Conservation (phyloP, 53 echinoderm and acorn worm species). For the Paracentrotus lividus region DNA sequence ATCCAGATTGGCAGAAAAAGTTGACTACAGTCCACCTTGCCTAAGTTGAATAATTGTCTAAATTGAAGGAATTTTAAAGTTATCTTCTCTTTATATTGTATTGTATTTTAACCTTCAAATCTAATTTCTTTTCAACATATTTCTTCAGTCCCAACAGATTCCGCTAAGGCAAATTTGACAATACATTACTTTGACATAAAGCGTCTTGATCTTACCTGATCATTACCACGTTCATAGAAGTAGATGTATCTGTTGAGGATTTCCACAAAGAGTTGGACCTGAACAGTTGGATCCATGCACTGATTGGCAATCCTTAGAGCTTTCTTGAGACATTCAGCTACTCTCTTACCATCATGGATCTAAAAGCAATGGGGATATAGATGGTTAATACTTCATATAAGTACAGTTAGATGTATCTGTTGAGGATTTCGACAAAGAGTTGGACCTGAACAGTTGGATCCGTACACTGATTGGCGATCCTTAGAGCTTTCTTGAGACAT, state of each 20-base stretch:
- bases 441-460: constrained; percentile 98
- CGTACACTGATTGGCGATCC: constrained; percentile 99
- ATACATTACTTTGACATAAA: no score
- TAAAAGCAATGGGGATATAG: constrained; percentile 68
- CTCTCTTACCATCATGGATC: constrained; percentile 93
- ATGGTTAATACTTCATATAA: no score
- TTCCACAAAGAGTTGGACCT: constrained; percentile 98
- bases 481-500: constrained; percentile 95
- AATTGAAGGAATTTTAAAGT: no score
- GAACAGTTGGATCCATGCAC: constrained; percentile 98
- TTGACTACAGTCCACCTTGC: no score
- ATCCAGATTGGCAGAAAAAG: no score
- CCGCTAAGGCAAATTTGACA: no score
- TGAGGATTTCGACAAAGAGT: constrained; percentile 98
- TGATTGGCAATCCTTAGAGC: constrained; percentile 98
- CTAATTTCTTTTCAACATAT: no score
- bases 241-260: constrained; percentile 98
- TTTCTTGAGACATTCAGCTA: constrained; percentile 97
- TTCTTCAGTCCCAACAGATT: no score
- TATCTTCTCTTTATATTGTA: no score
- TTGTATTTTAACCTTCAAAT: no score
- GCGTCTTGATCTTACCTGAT: constrained; percentile 77
- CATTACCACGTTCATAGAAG: constrained; percentile 95
- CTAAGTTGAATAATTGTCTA: no score
- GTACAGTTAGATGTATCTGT: constrained; percentile 97